phyloP scores from a whole-genome alignment of 2,888 invertebrate species.

The Drosophila melanocephala region DNA sequence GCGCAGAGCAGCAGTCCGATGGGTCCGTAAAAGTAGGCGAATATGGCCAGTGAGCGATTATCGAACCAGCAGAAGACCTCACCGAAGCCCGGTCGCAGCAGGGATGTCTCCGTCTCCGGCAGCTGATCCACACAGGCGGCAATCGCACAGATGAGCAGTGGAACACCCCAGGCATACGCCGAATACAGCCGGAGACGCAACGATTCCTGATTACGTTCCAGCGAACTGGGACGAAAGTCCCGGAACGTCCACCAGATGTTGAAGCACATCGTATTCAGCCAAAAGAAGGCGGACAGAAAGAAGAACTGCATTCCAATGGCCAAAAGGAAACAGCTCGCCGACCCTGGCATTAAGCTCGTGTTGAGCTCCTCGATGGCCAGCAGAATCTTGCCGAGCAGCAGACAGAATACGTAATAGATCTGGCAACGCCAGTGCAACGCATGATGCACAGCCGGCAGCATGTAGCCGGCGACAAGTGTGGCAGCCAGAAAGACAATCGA shows the following conservation, averaged over 20 bases:
- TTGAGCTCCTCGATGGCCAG: conserved; percentile 92
- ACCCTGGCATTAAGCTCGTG: conserved; percentile 87
- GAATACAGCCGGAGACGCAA: conserved; percentile 92
- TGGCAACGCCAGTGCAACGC: conserved; percentile 95
- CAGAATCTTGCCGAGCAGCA: conserved; percentile 92
- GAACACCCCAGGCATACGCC: conserved; percentile 94
- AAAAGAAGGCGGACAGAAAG: conserved; percentile 95
- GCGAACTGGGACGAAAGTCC: conserved; percentile 92
- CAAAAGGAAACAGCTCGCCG: conserved; percentile 87
- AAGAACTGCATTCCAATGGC: conserved; percentile 95
- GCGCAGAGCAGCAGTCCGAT: conserved; percentile 92
- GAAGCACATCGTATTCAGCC: conserved; percentile 97
- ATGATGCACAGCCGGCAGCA: conserved; percentile 93
- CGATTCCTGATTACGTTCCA: conserved; percentile 94
- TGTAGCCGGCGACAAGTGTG: conserved; percentile 91
- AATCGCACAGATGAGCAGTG: conserved; percentile 90
- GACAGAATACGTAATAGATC: conserved; percentile 93
- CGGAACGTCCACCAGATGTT: conserved; percentile 97
- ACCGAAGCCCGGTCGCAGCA: conserved; percentile 92
- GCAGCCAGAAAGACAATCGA: conserved; percentile 93
- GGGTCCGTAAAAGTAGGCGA: conserved; percentile 94
- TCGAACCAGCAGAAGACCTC: conserved; percentile 92
- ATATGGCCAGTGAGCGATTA: conserved; percentile 90
- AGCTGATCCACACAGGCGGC: conserved; percentile 91
- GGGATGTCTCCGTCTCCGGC: conserved; percentile 87